Base-by-base conservation (phyloP, 2,888 invertebrate genomes). In the Dynastes grantii region DNA sequence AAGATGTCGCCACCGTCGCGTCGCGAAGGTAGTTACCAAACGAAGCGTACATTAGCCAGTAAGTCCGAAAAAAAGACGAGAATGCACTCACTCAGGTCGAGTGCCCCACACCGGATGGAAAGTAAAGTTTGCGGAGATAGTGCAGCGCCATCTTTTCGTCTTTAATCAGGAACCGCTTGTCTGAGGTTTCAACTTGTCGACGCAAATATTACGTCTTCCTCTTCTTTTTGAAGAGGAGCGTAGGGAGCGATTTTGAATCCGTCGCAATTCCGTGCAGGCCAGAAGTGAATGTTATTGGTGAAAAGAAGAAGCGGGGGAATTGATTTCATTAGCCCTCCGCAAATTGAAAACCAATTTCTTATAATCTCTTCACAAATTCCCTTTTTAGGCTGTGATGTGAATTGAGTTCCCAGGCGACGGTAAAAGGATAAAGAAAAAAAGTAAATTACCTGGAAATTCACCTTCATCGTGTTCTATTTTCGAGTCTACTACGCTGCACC, bases 341-440 rank as follows among this genome's bases (percentile, higher is more conserved):
- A 76, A 79, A 79, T 79, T 76, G 79, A 79, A 79, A 79, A 79
- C 79, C 79, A 76, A 79, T 79, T 79, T 76, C 79, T 61, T 76
- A 76, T 76, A 79, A 79, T 76, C 76, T 76, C 58, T 73, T 27
- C 29, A 32, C 51, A 73, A 53, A 68, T 76, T 45, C 51, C 68
- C 51, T 37, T 76, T 22, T 61, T 61, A 55, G 61, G 29, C 29
- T 11, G 2, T 61, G 71, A 79, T 76, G 79, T 64, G 76, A 79
- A 79, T 79, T 68, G 76, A 76, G 76, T 79, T 79, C 63, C 70
- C 37, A 13, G 32, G 68, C 37, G 76, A 61, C 22, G 22, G 58
- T 40, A 61, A 55, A 40, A 68, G 45, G 68, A 55, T 58, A 40
- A 51, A 49, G 55, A 45, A 75, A 77, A 68, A 77, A 70, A 45